phyloP scores from a whole-genome alignment of 2,797 vertebrate species.

The Oryzias sinensis region DNA sequence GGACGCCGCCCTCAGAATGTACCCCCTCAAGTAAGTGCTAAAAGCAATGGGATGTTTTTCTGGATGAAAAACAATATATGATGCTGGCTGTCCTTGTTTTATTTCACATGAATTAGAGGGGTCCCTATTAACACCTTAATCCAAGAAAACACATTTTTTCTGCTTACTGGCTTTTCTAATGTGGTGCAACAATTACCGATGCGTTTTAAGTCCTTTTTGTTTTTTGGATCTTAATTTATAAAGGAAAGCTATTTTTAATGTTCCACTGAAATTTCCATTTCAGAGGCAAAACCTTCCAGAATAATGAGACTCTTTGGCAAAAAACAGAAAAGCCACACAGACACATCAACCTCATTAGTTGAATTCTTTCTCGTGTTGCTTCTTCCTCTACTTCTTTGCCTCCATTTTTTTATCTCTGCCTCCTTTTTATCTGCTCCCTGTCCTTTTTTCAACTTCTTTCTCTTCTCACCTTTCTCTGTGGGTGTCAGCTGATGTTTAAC shows the following conservation, averaged over 20 bases:
- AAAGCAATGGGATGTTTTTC: not conserved
- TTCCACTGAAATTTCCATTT: conserved; percentile 34
- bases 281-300: conserved; percentile 12
- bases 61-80: too few relatives aligned
- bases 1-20: conserved; percentile 95
- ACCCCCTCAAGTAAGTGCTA: conserved; percentile 90
- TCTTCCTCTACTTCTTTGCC: not conserved
- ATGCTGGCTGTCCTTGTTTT: too few relatives aligned
- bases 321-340: conserved; percentile 9
- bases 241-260: conserved; percentile 11
- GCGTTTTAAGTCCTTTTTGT: not conserved
- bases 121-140: too few relatives aligned
- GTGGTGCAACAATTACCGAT: not conserved
- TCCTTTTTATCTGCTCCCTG: conserved; percentile 12
- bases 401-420: not conserved
- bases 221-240: not conserved
- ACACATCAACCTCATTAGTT: conserved; percentile 31
- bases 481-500: conserved; percentile 15
- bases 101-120: too few relatives aligned
- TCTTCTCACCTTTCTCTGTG: conserved; percentile 7
- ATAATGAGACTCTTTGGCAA: conserved; percentile 27
- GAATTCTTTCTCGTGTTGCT: conserved; percentile 13
- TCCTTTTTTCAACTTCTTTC: conserved; percentile 3
- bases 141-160: too few relatives aligned
- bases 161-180: too few relatives aligned